Base-by-base conservation (phyloP, 2,113 vertebrate genomes). In the Amphiprion percula region DNA sequence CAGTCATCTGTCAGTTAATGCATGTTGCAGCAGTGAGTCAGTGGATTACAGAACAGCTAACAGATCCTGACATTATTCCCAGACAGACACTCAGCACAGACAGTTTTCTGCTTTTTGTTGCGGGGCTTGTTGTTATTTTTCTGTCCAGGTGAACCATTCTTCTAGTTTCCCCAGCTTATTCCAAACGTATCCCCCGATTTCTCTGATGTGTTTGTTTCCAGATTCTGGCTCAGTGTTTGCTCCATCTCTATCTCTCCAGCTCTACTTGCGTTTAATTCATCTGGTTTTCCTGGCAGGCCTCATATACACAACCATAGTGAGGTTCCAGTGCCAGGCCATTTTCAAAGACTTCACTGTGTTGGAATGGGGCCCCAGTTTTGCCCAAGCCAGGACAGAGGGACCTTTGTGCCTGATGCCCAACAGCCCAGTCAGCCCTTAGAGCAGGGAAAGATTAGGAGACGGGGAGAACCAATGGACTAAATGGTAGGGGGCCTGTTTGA, bases 301-400 rank as follows among this genome's bases (percentile, higher is more conserved):
- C 74, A n/a, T 69, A 66, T 75, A 84, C 78, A 77, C 73, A 79
- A 80, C 81, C 68, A 55, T 79, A 74, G 74, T 55, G 62, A 81
- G 83, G 72, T 80, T 72, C 80, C 73, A 12, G 58, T 88, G 89
- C 87, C 88, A 91, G 84, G 79, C 87, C 72, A 44, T 85, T 93
- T 92, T 93, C 92, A 94, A 94, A 93, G 91, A 87, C 88, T 87
- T 82, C 91, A 82, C 87, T 93, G 84, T 92, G 81, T 82, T 90
- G 86, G 87, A 93, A 84, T 81, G 87, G 68, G 88, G 87, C 91
- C 85, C 75, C 78, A 37, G 79, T 88, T 77, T 82, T 82, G 79
- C 76, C 88, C 85, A 75, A 80, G 72, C 83, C 79, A 78, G 80
- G 80, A 94, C 91, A 94, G 91, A 93, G 86, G 79, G 90, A 86